A percentile compares a stretch with the other conserved stretches of the same genome.
These are phyloP conservation scores for Selenia dentaria DNA, from an alignment of 2,888 invertebrate genomes.

Conservation along the genomic window DNA sequence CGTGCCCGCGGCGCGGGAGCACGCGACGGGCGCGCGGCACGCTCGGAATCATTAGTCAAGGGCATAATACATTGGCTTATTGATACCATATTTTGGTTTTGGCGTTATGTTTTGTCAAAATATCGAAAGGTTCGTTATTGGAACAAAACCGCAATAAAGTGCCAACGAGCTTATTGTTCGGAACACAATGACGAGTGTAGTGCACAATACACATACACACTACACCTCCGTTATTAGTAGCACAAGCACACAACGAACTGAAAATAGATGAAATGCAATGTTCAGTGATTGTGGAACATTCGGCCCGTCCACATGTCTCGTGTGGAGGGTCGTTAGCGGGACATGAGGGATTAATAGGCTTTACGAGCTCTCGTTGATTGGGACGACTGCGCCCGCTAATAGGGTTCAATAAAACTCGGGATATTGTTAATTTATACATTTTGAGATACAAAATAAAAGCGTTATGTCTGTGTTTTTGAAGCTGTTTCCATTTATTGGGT, in stretches of 20 bases:
- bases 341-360: slow-evolving; percentile 54
- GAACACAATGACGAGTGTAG: slow-evolving; percentile 1
- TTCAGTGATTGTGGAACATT: slow-evolving; percentile 44
- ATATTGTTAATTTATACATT: slow-evolving; percentile 28
- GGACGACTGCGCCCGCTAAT: slow-evolving; percentile 23
- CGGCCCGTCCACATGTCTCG: slow-evolving; percentile 21
- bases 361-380: slow-evolving; percentile 38
- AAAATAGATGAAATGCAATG: slow-evolving; percentile 54
- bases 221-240: slow-evolving; percentile 54
- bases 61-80: slow-evolving; percentile 3
- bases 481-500: slow-evolving; percentile 32
- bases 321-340: slow-evolving; percentile 35
- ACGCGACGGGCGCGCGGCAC: neutral
- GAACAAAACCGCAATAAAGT: slow-evolving; percentile 43
- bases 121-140: slow-evolving; percentile 1
- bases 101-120: slow-evolving; percentile 13
- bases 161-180: slow-evolving; percentile 71
- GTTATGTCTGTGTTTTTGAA: slow-evolving; percentile 59
- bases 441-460: slow-evolving; percentile 50
- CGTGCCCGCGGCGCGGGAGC: slow-evolving; percentile 1
- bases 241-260: slow-evolving; percentile 61
- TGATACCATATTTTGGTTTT: slow-evolving; percentile 9
- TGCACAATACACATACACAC: neutral
- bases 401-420: slow-evolving; percentile 15
- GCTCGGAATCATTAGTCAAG: slow-evolving; percentile 1